Base-by-base conservation (phyloP, 2,888 invertebrate species). In the Lymantria dispar region DNA sequence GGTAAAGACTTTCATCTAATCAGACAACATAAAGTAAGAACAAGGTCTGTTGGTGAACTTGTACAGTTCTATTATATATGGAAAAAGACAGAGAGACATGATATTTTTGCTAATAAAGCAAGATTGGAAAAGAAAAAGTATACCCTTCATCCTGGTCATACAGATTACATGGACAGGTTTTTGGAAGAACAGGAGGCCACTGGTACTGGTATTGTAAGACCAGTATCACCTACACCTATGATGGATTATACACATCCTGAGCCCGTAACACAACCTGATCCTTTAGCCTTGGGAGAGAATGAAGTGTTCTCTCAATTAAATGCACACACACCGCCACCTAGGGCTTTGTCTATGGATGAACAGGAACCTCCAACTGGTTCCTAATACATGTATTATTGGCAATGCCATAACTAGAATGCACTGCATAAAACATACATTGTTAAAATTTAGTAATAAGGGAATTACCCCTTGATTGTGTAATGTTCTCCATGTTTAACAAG, bases 61-160 rank as follows among this genome's bases (percentile, higher is more conserved):
- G 98, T 99, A 11, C 98, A 99, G 79, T 99, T 99, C 90, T 97
- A 97, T 84, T 97, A 97, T 72, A 93, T 98, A 49, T 99, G 99
- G 99, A 99, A 99, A 87, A 99, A 99, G 87, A 99, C 99, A 29
- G 99, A 99, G 77, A 93, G 99, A 13, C 98, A 99, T 83, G 99
- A 99, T 86, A 95, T 95, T 70, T 95, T 95, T 79, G 98, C 98
- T 0, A 96, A 97, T 78, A 97, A 97, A 84, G 95, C 96, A 9
- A 92, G 97, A 45, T 83, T 98, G 64, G 98, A 98, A 76, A 98
- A 98, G 89, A 97, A 97, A 80, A 98, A 98, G 79, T 98, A 98
- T 79, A 95, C 96, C 7, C 84, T 98, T 43, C 97, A 98, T 87
- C 98, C 98, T 7, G 98, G 97, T 47, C 95, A 97, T 64, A 98